Percentiles rank a stretch among this genome's conserved stretches.
Conservation (phyloP, 2,888 invertebrate species). For the Oligia latruncula region DNA sequence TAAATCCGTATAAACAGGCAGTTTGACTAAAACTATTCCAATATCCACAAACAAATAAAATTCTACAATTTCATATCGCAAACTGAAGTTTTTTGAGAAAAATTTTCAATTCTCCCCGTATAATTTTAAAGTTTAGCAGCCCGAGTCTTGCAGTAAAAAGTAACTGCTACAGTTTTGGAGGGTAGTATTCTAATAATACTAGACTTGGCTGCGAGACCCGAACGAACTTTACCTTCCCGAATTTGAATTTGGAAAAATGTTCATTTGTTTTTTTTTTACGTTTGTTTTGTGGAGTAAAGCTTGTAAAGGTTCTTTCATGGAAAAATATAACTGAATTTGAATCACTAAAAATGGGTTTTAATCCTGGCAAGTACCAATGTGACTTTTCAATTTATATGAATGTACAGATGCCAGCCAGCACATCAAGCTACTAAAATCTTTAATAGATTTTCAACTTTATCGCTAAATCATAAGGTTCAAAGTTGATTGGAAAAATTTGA, state of each 20-base stretch:
- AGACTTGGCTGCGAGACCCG: conserved; percentile 43
- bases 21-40: conserved; percentile 41
- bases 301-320: neutral
- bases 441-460: too few relatives aligned
- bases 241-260: conserved; percentile 39
- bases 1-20: conserved; percentile 31
- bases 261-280: conserved; percentile 3
- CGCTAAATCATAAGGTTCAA: too few relatives aligned
- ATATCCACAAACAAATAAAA: conserved; percentile 49
- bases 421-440: too few relatives aligned
- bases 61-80: conserved; percentile 44
- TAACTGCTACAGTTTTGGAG: conserved; percentile 65
- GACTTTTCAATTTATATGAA: neutral
- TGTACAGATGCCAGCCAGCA: neutral
- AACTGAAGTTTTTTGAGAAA: conserved; percentile 47
- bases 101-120: conserved; percentile 57
- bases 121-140: conserved; percentile 66
- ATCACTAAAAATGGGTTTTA: neutral
- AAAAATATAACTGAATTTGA: neutral
- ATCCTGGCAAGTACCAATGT: neutral
- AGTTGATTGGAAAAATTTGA: too few relatives aligned
- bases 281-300: neutral
- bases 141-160: conserved; percentile 65
- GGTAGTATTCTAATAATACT: conserved; percentile 60
- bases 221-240: conserved; percentile 42